Evolutionary conservation across 2,113 vertebrate genomes (phyloP).

Genomic region (Syngnathoides biaculeatus): DNA sequence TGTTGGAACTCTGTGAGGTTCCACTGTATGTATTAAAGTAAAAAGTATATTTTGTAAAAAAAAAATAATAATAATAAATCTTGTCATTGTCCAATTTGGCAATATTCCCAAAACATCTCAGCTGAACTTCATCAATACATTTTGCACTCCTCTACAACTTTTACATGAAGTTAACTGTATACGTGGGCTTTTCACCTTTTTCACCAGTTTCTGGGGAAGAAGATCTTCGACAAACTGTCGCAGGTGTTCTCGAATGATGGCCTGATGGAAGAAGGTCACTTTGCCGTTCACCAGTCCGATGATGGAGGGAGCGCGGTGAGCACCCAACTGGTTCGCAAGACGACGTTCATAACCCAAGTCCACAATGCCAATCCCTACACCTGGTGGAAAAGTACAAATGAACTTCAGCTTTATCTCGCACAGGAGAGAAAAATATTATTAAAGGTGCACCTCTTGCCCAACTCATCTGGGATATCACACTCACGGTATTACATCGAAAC

Average conservation of each 20-base stretch:
- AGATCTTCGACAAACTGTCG: conserved; percentile 88
- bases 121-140: background rate
- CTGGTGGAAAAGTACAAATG: conserved; percentile 61
- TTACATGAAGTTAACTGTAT: background rate
- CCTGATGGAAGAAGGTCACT: conserved; percentile 86
- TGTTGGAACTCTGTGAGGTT: no score
- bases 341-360: conserved; percentile 87
- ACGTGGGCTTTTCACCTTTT: conserved; percentile 75
- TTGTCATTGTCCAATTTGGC: background rate
- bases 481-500: no score
- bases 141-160: background rate
- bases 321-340: conserved; percentile 87
- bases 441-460: no score
- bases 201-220: conserved; percentile 83
- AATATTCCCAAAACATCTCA: background rate
- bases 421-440: background rate
- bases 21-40: no score
- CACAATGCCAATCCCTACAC: conserved; percentile 89
- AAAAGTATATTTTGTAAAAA: no score
- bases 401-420: background rate
- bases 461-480: no score
- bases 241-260: conserved; percentile 81
- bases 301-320: conserved; percentile 85
- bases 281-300: conserved; percentile 87
- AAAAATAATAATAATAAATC: no score